Percentiles rank a stretch among this genome's conserved stretches.
These are phyloP conservation scores for Antedon mediterranea DNA, from an alignment of 53 echinoderm and acorn worm genomes.

Conservation along the genomic window DNA sequence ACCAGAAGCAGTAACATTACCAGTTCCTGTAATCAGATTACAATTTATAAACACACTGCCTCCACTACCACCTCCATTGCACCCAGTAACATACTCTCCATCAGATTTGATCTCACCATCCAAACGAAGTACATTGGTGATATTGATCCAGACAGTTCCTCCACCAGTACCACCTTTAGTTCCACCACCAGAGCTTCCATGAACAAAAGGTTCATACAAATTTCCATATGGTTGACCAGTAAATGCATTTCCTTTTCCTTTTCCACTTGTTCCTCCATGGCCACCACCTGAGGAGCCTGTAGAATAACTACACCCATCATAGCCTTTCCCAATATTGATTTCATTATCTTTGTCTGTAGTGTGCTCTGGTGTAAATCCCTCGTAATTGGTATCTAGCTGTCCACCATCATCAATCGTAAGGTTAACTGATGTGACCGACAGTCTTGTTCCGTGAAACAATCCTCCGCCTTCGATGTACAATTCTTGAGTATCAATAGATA, in stretches of 20 bases:
- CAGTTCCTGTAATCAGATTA: constrained; percentile 48
- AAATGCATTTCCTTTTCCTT: constrained; percentile 28
- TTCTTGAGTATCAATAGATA: constrained; percentile 29
- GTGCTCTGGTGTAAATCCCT: constrained; percentile 53
- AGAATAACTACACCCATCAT: constrained; percentile 4
- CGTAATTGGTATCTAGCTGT: constrained; percentile 29
- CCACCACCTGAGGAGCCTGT: constrained; percentile 68
- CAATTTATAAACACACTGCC: constrained; percentile 57
- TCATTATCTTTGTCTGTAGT: constrained; percentile 13
- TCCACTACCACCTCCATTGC: constrained; percentile 64
- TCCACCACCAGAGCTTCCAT: constrained; percentile 78
- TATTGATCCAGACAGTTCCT: constrained; percentile 55
- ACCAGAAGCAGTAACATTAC: constrained; percentile 53
- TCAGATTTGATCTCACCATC: constrained; percentile 65
- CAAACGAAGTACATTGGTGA: constrained; percentile 44
- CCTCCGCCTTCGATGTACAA: constrained; percentile 72
- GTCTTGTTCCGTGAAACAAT: constrained; percentile 37
- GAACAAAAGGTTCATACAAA: constrained; percentile 73
- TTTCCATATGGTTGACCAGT: constrained; percentile 93
- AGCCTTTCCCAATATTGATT: constrained; percentile 53
- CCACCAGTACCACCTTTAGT: constrained; percentile 50
- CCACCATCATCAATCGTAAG: constrained; percentile 87
- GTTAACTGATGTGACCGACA: constrained; percentile 38
- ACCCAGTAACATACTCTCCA: constrained; percentile 21
- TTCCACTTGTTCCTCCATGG: constrained; percentile 75